Base-by-base conservation (phyloP, 2,888 invertebrate genomes). In the Heliconius ethilla region DNA sequence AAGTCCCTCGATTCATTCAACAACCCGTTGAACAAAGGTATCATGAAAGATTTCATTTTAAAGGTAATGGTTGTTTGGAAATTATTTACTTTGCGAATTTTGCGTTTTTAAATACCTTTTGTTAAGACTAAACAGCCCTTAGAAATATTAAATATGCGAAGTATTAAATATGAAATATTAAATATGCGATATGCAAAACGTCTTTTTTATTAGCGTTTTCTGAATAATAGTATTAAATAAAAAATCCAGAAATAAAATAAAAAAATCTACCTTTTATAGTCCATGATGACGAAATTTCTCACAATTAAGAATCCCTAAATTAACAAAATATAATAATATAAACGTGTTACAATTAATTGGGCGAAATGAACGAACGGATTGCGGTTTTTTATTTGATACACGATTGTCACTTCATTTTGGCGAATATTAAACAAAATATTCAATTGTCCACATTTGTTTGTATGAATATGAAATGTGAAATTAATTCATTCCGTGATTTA, bases 1-100 rank as follows among this genome's bases (percentile, higher is more conserved):
- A 79, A 83, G 83, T 82, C 83, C 82, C 81, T 81, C 69, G 81
- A 81, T 82, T 76, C 81, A 82, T 80, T 81, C 78, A 59, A 40
- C 75, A 62, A 69, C 37, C 40, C 40, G 40, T 62, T 76, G 15
- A 62, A 70, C 75, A 76, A 40, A 37, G 37, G 62, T 69, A 27
- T 76, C 62, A 40, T 76, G 70, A 76, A 75, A 70, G 51, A 75
- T 75, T 75, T 69, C 27, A 67, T 69, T 51, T 55, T 69, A 40
- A 74, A 74, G 63, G 63, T 63, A 45, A 65, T 59, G 15, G 59
- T 59, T n/a, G 29, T 72, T 72, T 72, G n/a, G n/a, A 37, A 59
- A 37, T 37, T 33, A 33, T 72, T 70, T 55, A 72, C 55, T 33
- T 70, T 13, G 22, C 22, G 51, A 29, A 55, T 10, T 10, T 45